A percentile compares a stretch with the other conserved stretches of the same genome.
Evolutionary conservation across 2,888 invertebrate species (phyloP).

Genomic region (Synergus itoensis): DNA sequence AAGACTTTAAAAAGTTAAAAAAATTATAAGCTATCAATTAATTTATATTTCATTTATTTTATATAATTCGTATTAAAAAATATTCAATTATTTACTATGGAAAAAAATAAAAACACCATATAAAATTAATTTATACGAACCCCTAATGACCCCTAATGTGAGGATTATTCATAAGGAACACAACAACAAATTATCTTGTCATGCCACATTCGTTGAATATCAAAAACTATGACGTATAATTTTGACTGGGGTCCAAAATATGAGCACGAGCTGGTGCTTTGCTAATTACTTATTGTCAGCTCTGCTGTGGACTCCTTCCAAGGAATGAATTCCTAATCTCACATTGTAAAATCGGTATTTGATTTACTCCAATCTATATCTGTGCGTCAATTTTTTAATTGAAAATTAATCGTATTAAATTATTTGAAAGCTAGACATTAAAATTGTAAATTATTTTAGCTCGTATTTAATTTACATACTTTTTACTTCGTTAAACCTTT

Average conservation of each 20-base stretch:
- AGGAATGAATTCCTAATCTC: not conserved
- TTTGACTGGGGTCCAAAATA: conserved; percentile 18
- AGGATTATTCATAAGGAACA: not conserved
- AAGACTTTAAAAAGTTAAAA: not conserved
- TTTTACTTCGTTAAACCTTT: too few relatives aligned
- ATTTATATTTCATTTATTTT: too few relatives aligned
- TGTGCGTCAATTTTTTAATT: not conserved
- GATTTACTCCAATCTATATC: not conserved
- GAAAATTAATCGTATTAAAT: not conserved
- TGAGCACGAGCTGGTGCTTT: not conserved
- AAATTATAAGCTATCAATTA: not conserved
- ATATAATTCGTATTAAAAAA: too few relatives aligned
- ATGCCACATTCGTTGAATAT: not conserved
- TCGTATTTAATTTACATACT: not conserved
- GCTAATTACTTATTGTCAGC: not conserved
- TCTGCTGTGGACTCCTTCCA: not conserved
- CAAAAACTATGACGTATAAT: not conserved
- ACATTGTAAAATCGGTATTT: conserved; percentile 2
- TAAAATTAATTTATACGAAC: not conserved
- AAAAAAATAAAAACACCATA: not conserved
- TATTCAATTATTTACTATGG: too few relatives aligned
- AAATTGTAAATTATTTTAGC: not conserved
- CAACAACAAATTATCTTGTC: not conserved
- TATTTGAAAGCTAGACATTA: not conserved
- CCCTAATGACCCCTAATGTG: not conserved